These are phyloP conservation scores for Melanotaenia nigrans DNA, from an alignment of 2,797 vertebrate genomes.

Conservation along the genomic window DNA sequence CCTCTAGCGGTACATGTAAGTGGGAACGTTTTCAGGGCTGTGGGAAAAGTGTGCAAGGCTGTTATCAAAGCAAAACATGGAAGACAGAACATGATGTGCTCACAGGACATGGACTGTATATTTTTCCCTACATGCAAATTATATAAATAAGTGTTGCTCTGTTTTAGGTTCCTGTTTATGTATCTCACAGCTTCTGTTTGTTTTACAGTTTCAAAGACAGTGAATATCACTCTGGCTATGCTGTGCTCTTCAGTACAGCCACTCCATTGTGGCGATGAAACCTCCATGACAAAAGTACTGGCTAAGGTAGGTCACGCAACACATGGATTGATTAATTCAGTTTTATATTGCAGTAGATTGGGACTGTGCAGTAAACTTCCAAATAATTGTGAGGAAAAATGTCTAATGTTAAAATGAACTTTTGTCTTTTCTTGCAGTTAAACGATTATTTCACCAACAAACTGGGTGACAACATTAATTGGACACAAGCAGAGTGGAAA, in stretches of 20 bases:
- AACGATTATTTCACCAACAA: fast-evolving
- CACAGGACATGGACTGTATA: neutral
- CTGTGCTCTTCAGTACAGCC: slow-evolving; percentile 13
- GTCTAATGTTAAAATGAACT: neutral
- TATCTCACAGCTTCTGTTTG: slow-evolving; percentile 21
- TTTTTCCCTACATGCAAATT: slow-evolving; percentile 1
- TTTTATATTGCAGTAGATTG: neutral
- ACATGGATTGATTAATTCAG: neutral
- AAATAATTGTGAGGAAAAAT: neutral
- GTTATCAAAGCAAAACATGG: neutral
- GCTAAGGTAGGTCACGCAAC: neutral
- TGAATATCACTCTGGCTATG: slow-evolving; percentile 56
- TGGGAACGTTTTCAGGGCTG: no score
- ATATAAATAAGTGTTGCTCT: neutral
- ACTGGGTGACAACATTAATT: fast-evolving
- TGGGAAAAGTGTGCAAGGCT: neutral
- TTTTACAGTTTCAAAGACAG: slow-evolving; percentile 5
- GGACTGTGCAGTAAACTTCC: no score
- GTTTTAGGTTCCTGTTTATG: slow-evolving; percentile 26
- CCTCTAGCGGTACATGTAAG: no score
- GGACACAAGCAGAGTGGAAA: fast-evolving
- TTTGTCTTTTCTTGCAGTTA: slow-evolving; percentile 66
- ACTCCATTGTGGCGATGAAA: fast-evolving
- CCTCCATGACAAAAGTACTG: fast-evolving
- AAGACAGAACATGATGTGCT: neutral